Conservation (phyloP, 2,797 vertebrate species). For the Moxostoma hubbsi region DNA sequence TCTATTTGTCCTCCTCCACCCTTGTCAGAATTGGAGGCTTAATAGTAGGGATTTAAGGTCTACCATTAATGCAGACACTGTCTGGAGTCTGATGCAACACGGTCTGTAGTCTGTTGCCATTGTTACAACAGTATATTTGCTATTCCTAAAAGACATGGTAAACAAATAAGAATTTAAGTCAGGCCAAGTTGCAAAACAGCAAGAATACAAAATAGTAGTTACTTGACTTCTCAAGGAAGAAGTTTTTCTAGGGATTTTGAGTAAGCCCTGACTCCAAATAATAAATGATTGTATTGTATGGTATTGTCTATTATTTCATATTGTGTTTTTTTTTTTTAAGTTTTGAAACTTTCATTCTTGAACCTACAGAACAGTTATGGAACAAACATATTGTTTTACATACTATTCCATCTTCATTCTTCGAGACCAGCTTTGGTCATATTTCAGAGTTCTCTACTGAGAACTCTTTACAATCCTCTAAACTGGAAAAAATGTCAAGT, state of each 20-base stretch:
- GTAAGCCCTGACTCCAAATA: background rate
- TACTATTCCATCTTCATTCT: slow-evolving; percentile 5
- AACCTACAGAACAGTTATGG: background rate
- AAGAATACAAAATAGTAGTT: background rate
- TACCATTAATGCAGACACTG: slow-evolving; percentile 55
- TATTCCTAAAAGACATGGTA: slow-evolving; percentile 13
- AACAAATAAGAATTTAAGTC: slow-evolving; percentile 15
- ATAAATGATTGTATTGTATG: no score
- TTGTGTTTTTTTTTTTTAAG: no score
- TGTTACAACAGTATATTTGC: slow-evolving; percentile 28
- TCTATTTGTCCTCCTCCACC: slow-evolving; percentile 21
- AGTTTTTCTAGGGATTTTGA: background rate
- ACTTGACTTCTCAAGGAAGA: background rate
- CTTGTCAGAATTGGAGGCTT: slow-evolving; percentile 51
- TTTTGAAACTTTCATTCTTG: no score
- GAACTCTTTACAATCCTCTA: background rate
- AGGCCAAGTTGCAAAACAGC: slow-evolving; percentile 4
- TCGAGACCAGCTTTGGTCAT: background rate
- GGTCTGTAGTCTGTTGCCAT: slow-evolving; percentile 44
- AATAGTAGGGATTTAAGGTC: slow-evolving; percentile 51
- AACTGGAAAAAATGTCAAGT: background rate
- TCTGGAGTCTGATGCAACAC: slow-evolving; percentile 58
- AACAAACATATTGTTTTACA: background rate
- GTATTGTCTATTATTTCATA: no score
- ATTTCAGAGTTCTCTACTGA: background rate